phyloP scores from a whole-genome alignment of 2,888 invertebrate genomes.

The Malthinus flaveolus region DNA sequence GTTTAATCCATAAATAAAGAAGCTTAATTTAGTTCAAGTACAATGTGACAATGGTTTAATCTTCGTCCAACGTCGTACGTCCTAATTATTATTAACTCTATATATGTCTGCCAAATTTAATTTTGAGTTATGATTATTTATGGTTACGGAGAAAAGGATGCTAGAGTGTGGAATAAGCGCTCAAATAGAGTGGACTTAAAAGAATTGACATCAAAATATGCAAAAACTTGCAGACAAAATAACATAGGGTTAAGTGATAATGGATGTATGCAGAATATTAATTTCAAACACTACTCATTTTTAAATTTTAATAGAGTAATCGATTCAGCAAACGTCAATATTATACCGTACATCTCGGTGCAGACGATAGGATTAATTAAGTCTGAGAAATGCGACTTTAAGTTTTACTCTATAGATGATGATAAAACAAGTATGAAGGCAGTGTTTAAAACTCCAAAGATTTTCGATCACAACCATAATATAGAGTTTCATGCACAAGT shows the following conservation, averaged over 20 bases:
- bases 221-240: background rate
- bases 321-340: background rate
- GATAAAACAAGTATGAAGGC: background rate
- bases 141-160: background rate
- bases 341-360: background rate
- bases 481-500: slow-evolving; percentile 1
- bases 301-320: background rate
- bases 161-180: background rate
- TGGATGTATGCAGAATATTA: too few species aligned
- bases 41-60: too few species aligned
- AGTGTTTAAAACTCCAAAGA: background rate
- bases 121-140: too few species aligned
- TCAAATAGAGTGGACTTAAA: background rate
- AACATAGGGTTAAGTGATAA: background rate
- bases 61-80: too few species aligned
- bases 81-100: too few species aligned
- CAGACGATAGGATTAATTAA: background rate
- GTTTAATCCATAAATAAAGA: too few species aligned
- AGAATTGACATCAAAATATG: background rate
- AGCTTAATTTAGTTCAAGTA: too few species aligned
- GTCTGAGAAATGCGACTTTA: background rate
- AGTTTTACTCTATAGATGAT: background rate
- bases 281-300: too few species aligned
- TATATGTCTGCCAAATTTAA: too few species aligned
- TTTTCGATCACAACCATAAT: background rate